Evolutionary conservation across 2,888 invertebrate species (phyloP).

Genomic region (Lissonota sp.): DNA sequence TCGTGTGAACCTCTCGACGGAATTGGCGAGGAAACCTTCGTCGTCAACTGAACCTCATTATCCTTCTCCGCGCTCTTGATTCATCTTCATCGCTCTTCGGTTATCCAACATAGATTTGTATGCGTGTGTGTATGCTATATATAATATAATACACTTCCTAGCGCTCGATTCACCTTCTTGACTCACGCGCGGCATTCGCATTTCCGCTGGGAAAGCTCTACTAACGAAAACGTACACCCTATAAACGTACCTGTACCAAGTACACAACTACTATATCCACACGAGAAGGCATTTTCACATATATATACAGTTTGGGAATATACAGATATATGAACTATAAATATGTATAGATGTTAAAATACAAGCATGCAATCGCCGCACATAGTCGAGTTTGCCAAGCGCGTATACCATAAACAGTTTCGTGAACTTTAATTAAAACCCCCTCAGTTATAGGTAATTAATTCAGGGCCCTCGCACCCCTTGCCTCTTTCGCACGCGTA

Average conservation of each 20-base stretch:
- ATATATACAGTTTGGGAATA: conserved; percentile 11
- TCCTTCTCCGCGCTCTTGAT: background rate
- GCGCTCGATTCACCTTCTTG: conserved; percentile 18
- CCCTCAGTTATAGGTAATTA: conserved; percentile 73
- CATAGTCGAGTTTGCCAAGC: conserved; percentile 44
- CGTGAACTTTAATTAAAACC: conserved; percentile 75
- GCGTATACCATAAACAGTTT: conserved; percentile 70
- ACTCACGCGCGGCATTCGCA: conserved; percentile 37
- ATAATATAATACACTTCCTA: background rate
- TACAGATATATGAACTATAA: conserved; percentile 3
- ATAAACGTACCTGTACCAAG: conserved; percentile 14
- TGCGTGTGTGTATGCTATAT: background rate
- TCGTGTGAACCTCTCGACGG: background rate
- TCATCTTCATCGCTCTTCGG: background rate
- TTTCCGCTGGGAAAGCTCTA: conserved; percentile 27
- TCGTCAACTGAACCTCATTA: background rate
- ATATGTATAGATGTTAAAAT: conserved; percentile 53
- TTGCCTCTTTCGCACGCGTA: conserved; percentile 9
- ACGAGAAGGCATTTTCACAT: conserved; percentile 4
- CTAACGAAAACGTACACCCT: conserved; percentile 7
- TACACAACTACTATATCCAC: background rate
- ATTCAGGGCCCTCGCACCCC: conserved; percentile 62
- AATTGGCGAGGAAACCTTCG: conserved; percentile 10
- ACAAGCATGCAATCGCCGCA: conserved; percentile 46
- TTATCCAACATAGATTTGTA: background rate